phyloP scores from a whole-genome alignment of 2,113 vertebrate species.

The Pholis gunnellus region DNA sequence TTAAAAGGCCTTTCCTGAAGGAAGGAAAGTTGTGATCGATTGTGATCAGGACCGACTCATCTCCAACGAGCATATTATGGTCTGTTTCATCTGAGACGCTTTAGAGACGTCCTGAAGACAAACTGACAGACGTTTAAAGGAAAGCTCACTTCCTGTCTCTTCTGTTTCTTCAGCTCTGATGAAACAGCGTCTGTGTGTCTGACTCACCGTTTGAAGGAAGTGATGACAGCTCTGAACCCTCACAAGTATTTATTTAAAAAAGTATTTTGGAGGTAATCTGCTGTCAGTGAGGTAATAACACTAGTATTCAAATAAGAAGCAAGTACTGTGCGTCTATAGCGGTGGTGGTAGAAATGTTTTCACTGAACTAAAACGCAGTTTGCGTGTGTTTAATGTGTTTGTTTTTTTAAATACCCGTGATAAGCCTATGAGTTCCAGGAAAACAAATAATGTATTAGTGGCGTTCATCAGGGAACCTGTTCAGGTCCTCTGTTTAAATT shows the following conservation, averaged over 20 bases:
- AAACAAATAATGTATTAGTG: neutral
- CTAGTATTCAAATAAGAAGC: neutral
- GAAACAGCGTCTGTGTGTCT: slow-evolving; percentile 1
- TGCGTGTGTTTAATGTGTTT: neutral
- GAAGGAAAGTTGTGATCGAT: neutral
- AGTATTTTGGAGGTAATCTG: neutral
- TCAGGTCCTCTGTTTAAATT: neutral
- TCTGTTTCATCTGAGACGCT: too few relatives aligned
- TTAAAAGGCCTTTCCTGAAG: neutral
- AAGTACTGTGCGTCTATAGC: neutral
- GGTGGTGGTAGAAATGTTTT: neutral
- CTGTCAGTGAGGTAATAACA: neutral
- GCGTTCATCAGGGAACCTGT: neutral
- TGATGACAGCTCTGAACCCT: slow-evolving; percentile 1
- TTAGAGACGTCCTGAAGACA: too few relatives aligned
- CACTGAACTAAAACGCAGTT: neutral
- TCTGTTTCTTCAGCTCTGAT: slow-evolving; percentile 3
- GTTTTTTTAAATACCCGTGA: too few relatives aligned
- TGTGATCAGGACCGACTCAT: too few relatives aligned
- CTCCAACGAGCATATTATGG: too few relatives aligned
- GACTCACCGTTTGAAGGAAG: slow-evolving; percentile 16
- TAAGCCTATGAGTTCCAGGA: neutral
- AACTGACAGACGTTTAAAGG: too few relatives aligned
- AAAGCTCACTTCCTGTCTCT: too few relatives aligned
- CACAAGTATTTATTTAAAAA: neutral